Evolutionary conservation across 2,113 vertebrate species (phyloP).

Genomic region (Procavia capensis): DNA sequence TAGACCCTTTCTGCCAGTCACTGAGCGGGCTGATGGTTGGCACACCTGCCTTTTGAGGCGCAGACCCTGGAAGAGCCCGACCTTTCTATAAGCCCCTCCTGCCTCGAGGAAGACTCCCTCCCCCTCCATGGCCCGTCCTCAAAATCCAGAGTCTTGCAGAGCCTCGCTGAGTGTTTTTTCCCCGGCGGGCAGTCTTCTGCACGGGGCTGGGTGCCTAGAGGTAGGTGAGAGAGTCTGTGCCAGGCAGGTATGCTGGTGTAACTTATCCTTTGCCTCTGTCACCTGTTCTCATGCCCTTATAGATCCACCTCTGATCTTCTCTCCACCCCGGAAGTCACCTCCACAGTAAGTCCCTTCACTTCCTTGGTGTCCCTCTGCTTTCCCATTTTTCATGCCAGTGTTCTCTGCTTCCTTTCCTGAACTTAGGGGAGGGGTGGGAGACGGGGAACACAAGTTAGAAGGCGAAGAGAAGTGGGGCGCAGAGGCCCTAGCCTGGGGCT

Average conservation of each 20-base stretch:
- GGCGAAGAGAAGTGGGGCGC: not conserved
- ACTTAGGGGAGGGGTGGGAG: rapidly evolving
- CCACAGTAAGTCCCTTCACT: conserved; percentile 85
- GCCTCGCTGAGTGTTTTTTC: not conserved
- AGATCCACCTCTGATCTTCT: conserved; percentile 89
- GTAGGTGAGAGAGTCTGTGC: rapidly evolving
- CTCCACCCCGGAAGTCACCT: conserved; percentile 84
- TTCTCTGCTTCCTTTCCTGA: not conserved
- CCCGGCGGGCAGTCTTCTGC: not conserved
- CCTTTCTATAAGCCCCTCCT: not conserved
- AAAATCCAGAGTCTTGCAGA: too few species aligned
- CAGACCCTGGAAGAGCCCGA: not conserved
- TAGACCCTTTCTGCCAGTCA: conserved; percentile 43
- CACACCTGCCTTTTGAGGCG: not conserved
- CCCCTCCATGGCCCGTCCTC: not conserved
- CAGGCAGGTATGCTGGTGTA: not conserved
- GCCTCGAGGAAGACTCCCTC: not conserved
- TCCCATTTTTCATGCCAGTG: not conserved
- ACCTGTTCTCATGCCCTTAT: conserved; percentile 83
- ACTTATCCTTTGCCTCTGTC: conserved; percentile 9
- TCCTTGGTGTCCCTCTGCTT: not conserved
- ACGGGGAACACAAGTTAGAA: rapidly evolving
- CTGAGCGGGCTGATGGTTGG: not conserved
- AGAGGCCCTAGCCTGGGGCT: not conserved
- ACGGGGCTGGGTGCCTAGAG: not conserved